phyloP scores from a whole-genome alignment of 2,113 vertebrate species.

The Eira barbara region DNA sequence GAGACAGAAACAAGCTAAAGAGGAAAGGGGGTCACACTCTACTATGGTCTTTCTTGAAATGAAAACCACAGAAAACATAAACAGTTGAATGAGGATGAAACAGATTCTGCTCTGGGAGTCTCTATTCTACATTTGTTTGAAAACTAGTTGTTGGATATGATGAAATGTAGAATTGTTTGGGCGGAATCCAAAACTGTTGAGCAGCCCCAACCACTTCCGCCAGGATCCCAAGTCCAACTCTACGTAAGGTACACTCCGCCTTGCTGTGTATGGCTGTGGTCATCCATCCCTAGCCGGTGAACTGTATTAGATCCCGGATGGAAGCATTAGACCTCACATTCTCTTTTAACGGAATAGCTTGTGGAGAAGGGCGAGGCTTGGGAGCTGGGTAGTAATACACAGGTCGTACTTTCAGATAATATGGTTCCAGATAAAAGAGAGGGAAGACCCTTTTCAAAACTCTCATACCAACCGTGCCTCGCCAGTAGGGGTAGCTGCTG shows the following conservation, averaged over 20 bases:
- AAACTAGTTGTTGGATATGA: neutral
- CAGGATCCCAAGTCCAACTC: neutral
- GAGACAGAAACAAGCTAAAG: neutral
- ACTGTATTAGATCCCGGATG: neutral
- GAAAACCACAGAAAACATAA: neutral
- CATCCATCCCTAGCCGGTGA: neutral
- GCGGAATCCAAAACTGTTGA: neutral
- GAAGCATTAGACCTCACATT: neutral
- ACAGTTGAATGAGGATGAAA: neutral
- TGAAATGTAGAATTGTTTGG: neutral
- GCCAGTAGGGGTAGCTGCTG: conserved; percentile 74
- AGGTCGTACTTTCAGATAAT: neutral
- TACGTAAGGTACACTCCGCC: neutral
- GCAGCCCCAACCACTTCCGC: neutral
- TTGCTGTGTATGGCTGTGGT: neutral
- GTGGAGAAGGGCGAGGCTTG: neutral
- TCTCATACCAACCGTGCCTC: neutral
- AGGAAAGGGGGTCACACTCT: neutral
- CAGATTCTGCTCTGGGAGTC: neutral
- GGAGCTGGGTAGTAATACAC: neutral
- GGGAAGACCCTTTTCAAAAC: neutral
- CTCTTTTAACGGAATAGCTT: neutral
- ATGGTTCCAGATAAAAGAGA: neutral
- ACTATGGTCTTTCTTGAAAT: neutral
- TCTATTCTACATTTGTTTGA: neutral